Evolutionary conservation across 1,140 invertebrate species (phyloP).

Genomic region (Drosophila nasuta): DNA sequence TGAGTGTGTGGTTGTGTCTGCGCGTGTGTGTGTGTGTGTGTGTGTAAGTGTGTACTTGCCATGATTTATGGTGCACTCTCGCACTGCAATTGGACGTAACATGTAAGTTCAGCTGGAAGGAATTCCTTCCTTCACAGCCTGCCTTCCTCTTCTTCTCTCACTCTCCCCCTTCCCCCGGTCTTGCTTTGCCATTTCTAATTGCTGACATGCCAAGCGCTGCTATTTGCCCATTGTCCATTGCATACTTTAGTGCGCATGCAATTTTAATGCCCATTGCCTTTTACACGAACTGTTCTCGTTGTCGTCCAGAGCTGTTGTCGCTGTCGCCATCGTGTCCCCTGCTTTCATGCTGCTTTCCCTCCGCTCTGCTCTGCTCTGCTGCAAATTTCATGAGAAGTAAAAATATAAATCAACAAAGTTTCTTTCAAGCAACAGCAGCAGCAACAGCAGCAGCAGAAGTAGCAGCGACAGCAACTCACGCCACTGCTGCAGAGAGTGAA

Average conservation of each 20-base stretch:
- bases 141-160: background rate
- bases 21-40: background rate
- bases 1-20: background rate
- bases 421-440: constrained; percentile 3
- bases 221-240: constrained; percentile 41
- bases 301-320: constrained; percentile 1
- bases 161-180: background rate
- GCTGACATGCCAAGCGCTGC: constrained; percentile 51
- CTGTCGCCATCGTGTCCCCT: background rate
- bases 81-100: constrained; percentile 46
- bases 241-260: constrained; percentile 76
- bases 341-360: no score
- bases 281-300: constrained; percentile 34
- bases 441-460: no score
- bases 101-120: constrained; percentile 16
- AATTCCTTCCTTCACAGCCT: no score
- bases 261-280: constrained; percentile 72
- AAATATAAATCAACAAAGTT: constrained; percentile 82
- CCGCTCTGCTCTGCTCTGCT: constrained; percentile 5
- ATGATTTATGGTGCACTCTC: constrained; percentile 65
- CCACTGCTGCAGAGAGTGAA: background rate
- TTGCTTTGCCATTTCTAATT: constrained; percentile 53
- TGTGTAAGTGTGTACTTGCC: constrained; percentile 4
- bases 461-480: background rate
- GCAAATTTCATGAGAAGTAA: constrained; percentile 72